Evolutionary conservation across 2,113 vertebrate species (phyloP), one percentile per base, ranked within the genome.

Genomic region (Syngnathoides biaculeatus): DNA sequence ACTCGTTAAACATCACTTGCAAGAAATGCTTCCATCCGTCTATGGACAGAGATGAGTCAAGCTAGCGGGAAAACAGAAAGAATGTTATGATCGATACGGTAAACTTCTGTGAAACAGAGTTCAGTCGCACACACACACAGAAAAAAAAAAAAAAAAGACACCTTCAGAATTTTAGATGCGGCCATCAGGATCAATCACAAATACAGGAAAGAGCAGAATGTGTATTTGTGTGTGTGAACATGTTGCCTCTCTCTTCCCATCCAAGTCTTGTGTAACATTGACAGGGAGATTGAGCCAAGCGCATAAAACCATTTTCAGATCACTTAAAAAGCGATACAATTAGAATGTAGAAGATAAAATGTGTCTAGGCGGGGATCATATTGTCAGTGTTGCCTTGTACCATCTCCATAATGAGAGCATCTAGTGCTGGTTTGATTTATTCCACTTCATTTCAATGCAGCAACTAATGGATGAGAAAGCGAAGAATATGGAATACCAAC

Each of bases 121-220:
- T 22, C 17, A 65, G 67, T 73, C 72, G 84, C 53, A 53, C 71
- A 70, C 24, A 75, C 40, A 67, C 30, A 7, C 43, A 64, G 60
- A 75, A 75, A 38, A n/a, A n/a, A n/a, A n/a, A n/a, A n/a, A n/a
- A n/a, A n/a, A n/a, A n/a, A n/a, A n/a, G n/a, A n/a, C n/a, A n/a
- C 74, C 43, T 74, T 48, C 73, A 75, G 79, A 77, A 77, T 60
- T 86, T 85, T 79, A 84, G 86, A 79, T 79, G 80, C 77, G 72
- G 61, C 69, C 26, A 72, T 53, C 15, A 56, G 22, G 73, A 86
- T 87, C 66, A 43, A 86, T 83, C 72, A 75, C 22, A 72, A 69
- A 78, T 68, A 61, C 65, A 69, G 57, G 40, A 67, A 48, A 69
- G 66, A 52, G 62, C 42, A 68, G 64, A 65, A 57, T 47, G 72